A percentile compares a stretch with the other conserved stretches of the same genome.
Evolutionary conservation across 2,888 invertebrate species (phyloP).

Genomic region (Erebia aethiops): DNA sequence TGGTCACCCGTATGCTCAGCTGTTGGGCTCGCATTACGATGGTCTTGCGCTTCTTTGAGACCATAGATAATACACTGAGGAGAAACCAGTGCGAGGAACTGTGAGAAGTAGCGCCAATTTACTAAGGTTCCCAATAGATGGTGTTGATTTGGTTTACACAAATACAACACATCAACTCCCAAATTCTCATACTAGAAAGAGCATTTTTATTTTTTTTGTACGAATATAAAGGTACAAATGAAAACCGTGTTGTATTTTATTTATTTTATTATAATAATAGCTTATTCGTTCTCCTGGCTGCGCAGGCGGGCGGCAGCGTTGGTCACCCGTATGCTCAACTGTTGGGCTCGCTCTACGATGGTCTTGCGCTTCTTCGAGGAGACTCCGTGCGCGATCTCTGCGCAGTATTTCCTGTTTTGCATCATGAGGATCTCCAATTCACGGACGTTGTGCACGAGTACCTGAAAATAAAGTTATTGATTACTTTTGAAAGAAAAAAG

Average conservation of each 20-base stretch:
- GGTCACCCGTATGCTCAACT: slow-evolving; percentile 96
- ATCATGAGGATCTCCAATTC: slow-evolving; percentile 99
- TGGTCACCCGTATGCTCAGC: too few relatives aligned
- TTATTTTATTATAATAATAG: slow-evolving; percentile 45
- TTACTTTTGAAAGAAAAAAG: too few relatives aligned
- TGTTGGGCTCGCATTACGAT: too few relatives aligned
- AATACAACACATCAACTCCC: too few relatives aligned
- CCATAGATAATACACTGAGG: too few relatives aligned
- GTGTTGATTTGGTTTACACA: background rate
- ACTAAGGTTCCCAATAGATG: background rate
- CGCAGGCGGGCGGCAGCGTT: slow-evolving; percentile 98
- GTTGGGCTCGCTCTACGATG: slow-evolving; percentile 98
- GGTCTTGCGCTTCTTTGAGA: too few relatives aligned
- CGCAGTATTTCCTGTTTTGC: slow-evolving; percentile 99
- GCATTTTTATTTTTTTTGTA: too few relatives aligned
- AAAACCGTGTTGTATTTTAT: background rate
- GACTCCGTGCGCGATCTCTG: slow-evolving; percentile 98
- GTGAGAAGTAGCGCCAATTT: too few relatives aligned
- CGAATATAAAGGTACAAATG: background rate
- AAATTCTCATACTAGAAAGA: too few relatives aligned
- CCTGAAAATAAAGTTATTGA: slow-evolving; percentile 51
- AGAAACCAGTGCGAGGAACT: too few relatives aligned
- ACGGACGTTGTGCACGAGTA: slow-evolving; percentile 83
- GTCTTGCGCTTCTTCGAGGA: slow-evolving; percentile 98
- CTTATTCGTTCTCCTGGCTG: slow-evolving; percentile 99